Evolutionary conservation across 2,888 invertebrate species (phyloP), one percentile per base, ranked within the genome.

Genomic region (Blastobasis adustella): DNA sequence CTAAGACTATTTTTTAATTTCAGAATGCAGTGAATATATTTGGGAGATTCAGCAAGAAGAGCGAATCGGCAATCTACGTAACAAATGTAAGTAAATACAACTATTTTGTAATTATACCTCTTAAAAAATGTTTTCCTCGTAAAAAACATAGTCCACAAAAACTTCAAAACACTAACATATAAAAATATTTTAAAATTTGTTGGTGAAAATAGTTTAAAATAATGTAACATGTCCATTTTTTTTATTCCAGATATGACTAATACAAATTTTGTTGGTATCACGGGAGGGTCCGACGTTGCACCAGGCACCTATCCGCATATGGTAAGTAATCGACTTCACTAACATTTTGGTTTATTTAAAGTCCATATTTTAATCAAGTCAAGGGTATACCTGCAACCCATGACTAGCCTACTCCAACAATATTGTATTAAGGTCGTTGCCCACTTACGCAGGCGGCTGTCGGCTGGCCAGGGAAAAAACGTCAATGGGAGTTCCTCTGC

Each of bases 401-500:
- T 23, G 23, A 23, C 3, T 23, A 23, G 23, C 23, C 23, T 23
- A 23, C 23, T 23, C 23, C 23, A 23, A 23, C 23, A 23, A 23
- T 1, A 1, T 23, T 23, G 23, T 23, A 23, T 23, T 23, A 2
- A 23, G 3, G 23, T 23, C 23, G 23, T 23, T 23, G 23, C 23
- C 23, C 23, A 23, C 23, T 2, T 23, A 23, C 23, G 23, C 54
- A 66, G 68, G 66, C 60, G 5, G 66, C 66, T 1, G 10, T 68
- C 2, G 68, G 68, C 41, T 68, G 66, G 65, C 9, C 6, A 5
- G 49, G n/a, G 5, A 55, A 46, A 10, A 51, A 50, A 10, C 53
- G 55, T 0, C 47, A 47, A 1, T 68, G 63, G 65, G 45, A 57
- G 10, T 67, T 68, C 51, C 60, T 63, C 51, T 93, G 93, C 62